Evolutionary conservation across 2,888 invertebrate genomes (phyloP).

Genomic region (Belgica antarctica): DNA sequence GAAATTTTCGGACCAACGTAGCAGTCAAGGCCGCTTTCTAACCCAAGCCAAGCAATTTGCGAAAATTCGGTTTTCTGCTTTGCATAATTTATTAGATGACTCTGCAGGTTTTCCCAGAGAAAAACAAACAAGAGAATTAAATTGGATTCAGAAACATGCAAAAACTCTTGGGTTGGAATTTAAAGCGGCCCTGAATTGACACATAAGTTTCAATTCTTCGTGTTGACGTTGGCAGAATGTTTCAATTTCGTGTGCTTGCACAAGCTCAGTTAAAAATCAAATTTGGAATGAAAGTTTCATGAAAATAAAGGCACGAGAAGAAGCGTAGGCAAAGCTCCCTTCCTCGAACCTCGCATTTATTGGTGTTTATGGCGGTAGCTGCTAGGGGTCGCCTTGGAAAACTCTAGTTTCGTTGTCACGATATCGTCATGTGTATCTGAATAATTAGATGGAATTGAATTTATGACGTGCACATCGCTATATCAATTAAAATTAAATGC

Average conservation of each 20-base stretch:
- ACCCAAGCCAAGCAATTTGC: neutral
- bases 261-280: no score
- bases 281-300: no score
- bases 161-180: no score
- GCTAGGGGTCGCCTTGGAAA: neutral
- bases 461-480: neutral
- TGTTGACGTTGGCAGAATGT: no score
- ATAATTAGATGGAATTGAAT: slow-evolving; percentile 7
- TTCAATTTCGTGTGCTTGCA: no score
- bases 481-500: slow-evolving; percentile 11
- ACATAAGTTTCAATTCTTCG: no score
- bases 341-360: neutral
- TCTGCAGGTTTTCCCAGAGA: no score
- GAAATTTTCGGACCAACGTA: neutral
- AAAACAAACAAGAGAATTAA: no score
- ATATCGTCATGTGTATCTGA: neutral
- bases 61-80: neutral
- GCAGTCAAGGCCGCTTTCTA: neutral
- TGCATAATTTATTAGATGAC: no score
- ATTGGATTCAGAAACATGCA: no score
- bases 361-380: neutral
- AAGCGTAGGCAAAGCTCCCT: neutral
- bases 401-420: neutral
- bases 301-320: no score
- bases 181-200: no score